These are phyloP conservation scores for Dynastes hyllus DNA, from an alignment of 2,888 invertebrate genomes.

Conservation along the genomic window DNA sequence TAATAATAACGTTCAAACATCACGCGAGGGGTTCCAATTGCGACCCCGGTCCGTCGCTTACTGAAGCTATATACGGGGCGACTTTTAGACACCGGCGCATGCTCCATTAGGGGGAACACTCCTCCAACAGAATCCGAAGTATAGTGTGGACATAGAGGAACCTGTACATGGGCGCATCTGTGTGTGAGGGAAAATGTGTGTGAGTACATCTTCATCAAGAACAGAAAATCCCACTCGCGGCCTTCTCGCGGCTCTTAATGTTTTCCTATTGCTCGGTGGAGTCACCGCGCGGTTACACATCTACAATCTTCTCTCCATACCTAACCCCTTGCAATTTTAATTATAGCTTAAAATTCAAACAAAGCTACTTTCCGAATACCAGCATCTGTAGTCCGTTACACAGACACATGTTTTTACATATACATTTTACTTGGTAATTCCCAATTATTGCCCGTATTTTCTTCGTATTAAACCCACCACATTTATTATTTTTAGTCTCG, in stretches of 20 bases:
- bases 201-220: conserved; percentile 52
- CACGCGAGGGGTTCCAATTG: conserved; percentile 68
- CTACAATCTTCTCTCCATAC: not conserved
- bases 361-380: conserved; percentile 2
- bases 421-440: not conserved
- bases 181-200: conserved; percentile 2
- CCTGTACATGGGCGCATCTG: conserved; percentile 23
- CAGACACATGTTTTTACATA: not conserved
- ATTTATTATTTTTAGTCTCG: not conserved
- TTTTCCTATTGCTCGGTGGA: conserved; percentile 37
- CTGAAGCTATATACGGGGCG: conserved; percentile 52
- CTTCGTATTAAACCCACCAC: not conserved
- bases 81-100: conserved; percentile 61
- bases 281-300: conserved; percentile 13
- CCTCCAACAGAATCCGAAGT: conserved; percentile 46
- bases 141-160: conserved; percentile 31
- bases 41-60: conserved; percentile 65
- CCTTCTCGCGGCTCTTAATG: conserved; percentile 37
- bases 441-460: not conserved
- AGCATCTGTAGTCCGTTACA: not conserved
- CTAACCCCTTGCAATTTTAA: conserved; percentile 14
- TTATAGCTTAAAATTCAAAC: conserved; percentile 22
- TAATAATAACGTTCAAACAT: conserved; percentile 67
- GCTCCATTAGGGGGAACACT: conserved; percentile 55
- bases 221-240: conserved; percentile 46